Base-by-base conservation (phyloP, 2,888 invertebrate species). In the Epicampocera succincta region DNA sequence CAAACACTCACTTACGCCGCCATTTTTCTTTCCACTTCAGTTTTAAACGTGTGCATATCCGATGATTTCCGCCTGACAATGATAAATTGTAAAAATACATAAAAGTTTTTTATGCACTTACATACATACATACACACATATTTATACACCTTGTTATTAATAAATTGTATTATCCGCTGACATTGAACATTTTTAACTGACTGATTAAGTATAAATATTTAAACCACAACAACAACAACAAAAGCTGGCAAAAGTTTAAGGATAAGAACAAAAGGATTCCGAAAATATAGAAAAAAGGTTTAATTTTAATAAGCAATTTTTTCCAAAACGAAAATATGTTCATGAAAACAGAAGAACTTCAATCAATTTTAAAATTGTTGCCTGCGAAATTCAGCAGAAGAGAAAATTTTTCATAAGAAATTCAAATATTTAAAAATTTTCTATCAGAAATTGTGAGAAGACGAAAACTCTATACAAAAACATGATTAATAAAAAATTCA, bases 31-130 rank as follows among this genome's bases (percentile, higher is more conserved):
- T 19, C 9, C 46, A 40, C 54, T 65, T 9, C 61, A 63, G 54
- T 65, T 71, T 71, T 56, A 44, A 73, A 61, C 21, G 48, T 56
- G 56, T 44, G 69, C 63, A 77, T 77, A 77, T 77, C 69, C 73
- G 52, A 19, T 82, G 69, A 74, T 78, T 71, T 82, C 74, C 81
- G 65, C 40, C 76, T 78, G 81, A 78, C 81, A 74, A 69, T 82
- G 74, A 78, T 69, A 65, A 82, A 82, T 83, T 83, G 73, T 79
- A 76, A 63, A 76, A 58, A 46, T 56, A 25, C 72, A 58, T 73
- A 76, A 19, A 63, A 4, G 25, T 13, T 25, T 25, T 42, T 38
- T 65, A 9, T 17, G 15, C 15, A 19, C 21, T 63, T 56, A 42
- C 33, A 42, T 63, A 42, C 52, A 38, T 46, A 56, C 12, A 29